phyloP scores from a whole-genome alignment of 2,888 invertebrate species.

The Embidobia sp. region DNA sequence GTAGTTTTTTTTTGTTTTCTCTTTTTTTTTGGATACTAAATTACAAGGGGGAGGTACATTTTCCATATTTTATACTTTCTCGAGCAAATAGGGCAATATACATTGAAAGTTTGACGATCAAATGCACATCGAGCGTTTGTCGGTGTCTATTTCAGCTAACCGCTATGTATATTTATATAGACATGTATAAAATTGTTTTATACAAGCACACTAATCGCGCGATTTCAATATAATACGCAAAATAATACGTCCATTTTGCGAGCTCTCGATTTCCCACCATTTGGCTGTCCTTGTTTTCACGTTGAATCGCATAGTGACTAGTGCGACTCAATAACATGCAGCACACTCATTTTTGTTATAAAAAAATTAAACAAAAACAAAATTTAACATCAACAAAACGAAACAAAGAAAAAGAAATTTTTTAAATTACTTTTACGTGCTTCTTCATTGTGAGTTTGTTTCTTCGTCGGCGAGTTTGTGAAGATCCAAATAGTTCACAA shows the following conservation, averaged over 20 bases:
- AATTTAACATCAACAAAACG: background rate
- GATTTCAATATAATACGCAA: slow-evolving; percentile 56
- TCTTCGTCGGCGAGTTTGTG: slow-evolving; percentile 87
- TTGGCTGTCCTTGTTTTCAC: slow-evolving; percentile 41
- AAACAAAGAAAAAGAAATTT: slow-evolving; percentile 13
- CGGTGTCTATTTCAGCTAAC: slow-evolving; percentile 33
- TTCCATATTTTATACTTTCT: slow-evolving; percentile 52
- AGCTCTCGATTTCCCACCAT: slow-evolving; percentile 16
- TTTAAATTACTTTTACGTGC: background rate
- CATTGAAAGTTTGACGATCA: slow-evolving; percentile 30
- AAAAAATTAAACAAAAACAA: slow-evolving; percentile 12
- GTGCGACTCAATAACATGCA: slow-evolving; percentile 43
- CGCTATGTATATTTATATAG: slow-evolving; percentile 58
- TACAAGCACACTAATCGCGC: slow-evolving; percentile 64
- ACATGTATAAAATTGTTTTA: slow-evolving; percentile 64
- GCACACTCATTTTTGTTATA: background rate
- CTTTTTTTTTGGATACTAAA: slow-evolving; percentile 12
- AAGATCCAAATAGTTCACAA: slow-evolving; percentile 93
- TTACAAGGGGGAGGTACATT: slow-evolving; percentile 14
- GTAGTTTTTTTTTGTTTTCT: too few relatives aligned
- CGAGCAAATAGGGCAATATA: slow-evolving; percentile 31
- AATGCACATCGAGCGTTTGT: slow-evolving; percentile 26
- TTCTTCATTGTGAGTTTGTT: slow-evolving; percentile 74
- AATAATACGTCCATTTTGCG: slow-evolving; percentile 54
- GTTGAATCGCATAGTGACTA: slow-evolving; percentile 60